Evolutionary conservation across 2,888 invertebrate species (phyloP).

Genomic region (Synanthedon andrenaeformis): DNA sequence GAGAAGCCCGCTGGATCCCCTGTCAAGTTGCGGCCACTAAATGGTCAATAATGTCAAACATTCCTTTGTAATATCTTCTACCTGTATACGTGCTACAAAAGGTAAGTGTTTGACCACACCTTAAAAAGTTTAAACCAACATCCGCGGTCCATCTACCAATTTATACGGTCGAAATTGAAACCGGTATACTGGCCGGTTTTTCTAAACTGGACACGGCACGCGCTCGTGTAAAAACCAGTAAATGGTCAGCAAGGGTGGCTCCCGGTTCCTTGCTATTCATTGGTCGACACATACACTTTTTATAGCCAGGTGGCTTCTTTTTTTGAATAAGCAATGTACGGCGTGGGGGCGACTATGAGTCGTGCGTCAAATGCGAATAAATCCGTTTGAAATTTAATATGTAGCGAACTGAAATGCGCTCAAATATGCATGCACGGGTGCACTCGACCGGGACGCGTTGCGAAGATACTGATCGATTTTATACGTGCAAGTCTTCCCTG

Average conservation of each 20-base stretch:
- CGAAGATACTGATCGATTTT: conserved; percentile 20
- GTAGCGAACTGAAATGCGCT: conserved; percentile 29
- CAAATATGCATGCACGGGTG: conserved; percentile 29
- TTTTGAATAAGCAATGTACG: background rate
- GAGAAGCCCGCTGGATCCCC: conserved; percentile 45
- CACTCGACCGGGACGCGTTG: conserved; percentile 14
- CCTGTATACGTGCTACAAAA: conserved; percentile 48
- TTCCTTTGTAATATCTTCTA: conserved; percentile 39
- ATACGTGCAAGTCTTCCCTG: conserved; percentile 8
- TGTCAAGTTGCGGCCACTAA: conserved; percentile 48
- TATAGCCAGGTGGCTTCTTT: conserved; percentile 37
- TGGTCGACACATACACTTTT: conserved; percentile 22
- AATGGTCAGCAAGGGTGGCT: conserved; percentile 48
- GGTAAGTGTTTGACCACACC: conserved; percentile 43
- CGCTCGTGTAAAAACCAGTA: conserved; percentile 44
- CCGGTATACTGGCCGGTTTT: conserved; percentile 15
- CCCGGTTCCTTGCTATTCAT: conserved; percentile 18
- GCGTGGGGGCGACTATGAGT: conserved; percentile 17
- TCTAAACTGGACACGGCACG: conserved; percentile 40
- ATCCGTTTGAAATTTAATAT: conserved; percentile 59
- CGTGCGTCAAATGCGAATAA: conserved; percentile 32
- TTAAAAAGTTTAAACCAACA: conserved; percentile 36
- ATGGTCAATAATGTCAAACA: conserved; percentile 59
- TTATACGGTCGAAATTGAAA: conserved; percentile 36
- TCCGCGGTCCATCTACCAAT: conserved; percentile 56